Percentiles rank a stretch among this genome's conserved stretches.
phyloP scores from a whole-genome alignment of 1,140 invertebrate genomes.

The Paraescarpia echinospica region DNA sequence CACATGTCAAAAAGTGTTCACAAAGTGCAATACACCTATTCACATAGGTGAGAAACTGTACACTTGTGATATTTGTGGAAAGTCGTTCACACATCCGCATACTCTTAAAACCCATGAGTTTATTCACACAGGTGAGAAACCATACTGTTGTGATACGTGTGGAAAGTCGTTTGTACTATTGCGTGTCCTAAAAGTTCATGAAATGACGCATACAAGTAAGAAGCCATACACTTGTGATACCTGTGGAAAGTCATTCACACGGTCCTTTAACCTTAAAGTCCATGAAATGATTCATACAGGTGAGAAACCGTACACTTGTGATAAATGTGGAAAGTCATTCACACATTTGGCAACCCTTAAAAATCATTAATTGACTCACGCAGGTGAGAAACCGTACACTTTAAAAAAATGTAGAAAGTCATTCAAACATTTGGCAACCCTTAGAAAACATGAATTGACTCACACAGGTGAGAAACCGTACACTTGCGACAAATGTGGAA shows the following conservation, averaged over 20 bases:
- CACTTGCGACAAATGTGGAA: neutral
- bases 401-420: no score
- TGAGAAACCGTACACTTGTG: neutral
- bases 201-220: neutral
- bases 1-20: neutral
- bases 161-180: neutral
- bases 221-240: neutral
- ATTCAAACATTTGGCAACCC: no score
- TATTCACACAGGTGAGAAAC: neutral
- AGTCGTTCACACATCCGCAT: neutral
- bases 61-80: neutral
- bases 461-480: no score
- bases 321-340: neutral
- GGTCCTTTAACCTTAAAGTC: neutral
- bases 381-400: neutral
- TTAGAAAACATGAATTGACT: no score
- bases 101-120: neutral
- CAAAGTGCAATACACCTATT: neutral
- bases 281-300: neutral
- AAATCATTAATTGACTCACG: neutral
- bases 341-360: neutral
- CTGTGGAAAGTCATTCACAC: neutral
- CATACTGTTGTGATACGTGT: neutral
- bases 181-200: neutral
- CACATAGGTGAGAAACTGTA: neutral